Percentiles rank a stretch among this genome's conserved stretches.
Evolutionary conservation across 2,113 vertebrate genomes (phyloP).

Genomic region (Pachypanchax playfairii): DNA sequence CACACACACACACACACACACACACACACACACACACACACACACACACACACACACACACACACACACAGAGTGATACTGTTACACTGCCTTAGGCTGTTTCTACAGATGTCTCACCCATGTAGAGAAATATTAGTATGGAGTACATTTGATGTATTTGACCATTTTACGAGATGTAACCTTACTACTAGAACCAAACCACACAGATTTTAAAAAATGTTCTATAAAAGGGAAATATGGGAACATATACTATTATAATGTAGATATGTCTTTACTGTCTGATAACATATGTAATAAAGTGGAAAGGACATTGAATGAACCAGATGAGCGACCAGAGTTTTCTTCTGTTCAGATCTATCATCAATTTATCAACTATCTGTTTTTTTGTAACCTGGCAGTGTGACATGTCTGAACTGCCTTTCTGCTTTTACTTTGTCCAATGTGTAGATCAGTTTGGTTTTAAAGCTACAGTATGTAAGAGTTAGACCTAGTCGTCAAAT

Average conservation of each 20-base stretch:
- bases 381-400: not conserved
- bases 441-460: too few species aligned
- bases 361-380: too few species aligned
- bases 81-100: slow-evolving; percentile 46
- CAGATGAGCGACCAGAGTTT: too few species aligned
- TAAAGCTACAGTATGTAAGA: too few species aligned
- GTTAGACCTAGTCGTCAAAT: too few species aligned
- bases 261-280: too few species aligned
- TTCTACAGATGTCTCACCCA: slow-evolving; percentile 56
- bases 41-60: slow-evolving; percentile 5
- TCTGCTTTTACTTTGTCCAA: slow-evolving; percentile 2
- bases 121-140: slow-evolving; percentile 57
- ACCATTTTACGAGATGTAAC: slow-evolving; percentile 42
- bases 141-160: slow-evolving; percentile 52
- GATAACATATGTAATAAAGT: too few species aligned
- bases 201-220: too few species aligned
- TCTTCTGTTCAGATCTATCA: too few species aligned
- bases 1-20: too few species aligned
- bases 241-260: too few species aligned
- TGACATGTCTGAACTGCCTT: not conserved
- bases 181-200: slow-evolving; percentile 15
- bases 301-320: too few species aligned
- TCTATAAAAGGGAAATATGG: not conserved
- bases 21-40: slow-evolving; percentile 16
- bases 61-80: slow-evolving; percentile 7